These are phyloP conservation scores for Oreochromis tanganicae DNA, from an alignment of 2,113 vertebrate species.

Conservation along the genomic window DNA sequence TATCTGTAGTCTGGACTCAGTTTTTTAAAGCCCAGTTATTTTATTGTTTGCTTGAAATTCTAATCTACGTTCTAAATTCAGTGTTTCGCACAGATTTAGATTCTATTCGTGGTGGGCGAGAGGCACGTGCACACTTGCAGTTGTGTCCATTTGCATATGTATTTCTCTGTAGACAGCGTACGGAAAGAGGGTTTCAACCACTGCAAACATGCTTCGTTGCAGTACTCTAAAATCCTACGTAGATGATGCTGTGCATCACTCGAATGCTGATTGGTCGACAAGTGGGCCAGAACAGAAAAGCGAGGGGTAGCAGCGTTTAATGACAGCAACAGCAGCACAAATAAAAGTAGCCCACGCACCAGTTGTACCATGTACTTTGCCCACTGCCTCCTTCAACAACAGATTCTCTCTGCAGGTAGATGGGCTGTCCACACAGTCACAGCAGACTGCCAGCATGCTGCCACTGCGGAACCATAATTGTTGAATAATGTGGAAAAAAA, in stretches of 20 bases:
- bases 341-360: neutral
- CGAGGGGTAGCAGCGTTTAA: neutral
- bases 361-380: neutral
- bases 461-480: neutral
- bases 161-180: neutral
- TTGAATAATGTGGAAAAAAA: neutral
- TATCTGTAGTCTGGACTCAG: neutral
- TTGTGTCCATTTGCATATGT: neutral
- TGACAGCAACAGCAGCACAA: no score
- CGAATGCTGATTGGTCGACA: neutral
- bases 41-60: neutral
- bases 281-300: neutral
- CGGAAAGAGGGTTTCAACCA: neutral
- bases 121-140: neutral
- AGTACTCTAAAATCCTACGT: neutral
- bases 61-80: neutral
- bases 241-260: neutral
- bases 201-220: neutral
- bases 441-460: neutral
- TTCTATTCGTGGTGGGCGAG: neutral
- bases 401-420: neutral
- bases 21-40: neutral
- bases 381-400: neutral
- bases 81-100: neutral
- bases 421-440: neutral